phyloP scores from a whole-genome alignment of 2,888 invertebrate genomes.

The Pandemis cinnamomeana region DNA sequence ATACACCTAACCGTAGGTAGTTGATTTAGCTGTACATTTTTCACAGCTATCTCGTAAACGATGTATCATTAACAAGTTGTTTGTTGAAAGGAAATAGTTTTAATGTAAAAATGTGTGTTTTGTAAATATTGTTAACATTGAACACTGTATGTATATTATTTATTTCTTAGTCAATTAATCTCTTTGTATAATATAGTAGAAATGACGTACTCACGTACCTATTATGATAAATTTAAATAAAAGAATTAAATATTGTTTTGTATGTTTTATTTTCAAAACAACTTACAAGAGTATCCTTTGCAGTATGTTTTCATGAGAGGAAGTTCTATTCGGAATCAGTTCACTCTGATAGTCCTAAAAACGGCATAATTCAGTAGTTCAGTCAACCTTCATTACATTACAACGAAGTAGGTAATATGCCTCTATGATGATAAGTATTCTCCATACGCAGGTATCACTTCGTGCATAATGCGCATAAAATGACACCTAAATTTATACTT shows the following conservation, averaged over 20 bases:
- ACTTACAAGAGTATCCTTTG: not conserved
- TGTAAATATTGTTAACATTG: slow-evolving; percentile 70
- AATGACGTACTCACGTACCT: slow-evolving; percentile 66
- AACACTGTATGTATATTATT: slow-evolving; percentile 71
- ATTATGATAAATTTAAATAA: slow-evolving; percentile 52
- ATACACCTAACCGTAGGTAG: not conserved
- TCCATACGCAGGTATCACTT: too few relatives aligned
- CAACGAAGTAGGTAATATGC: too few relatives aligned
- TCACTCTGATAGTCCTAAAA: too few relatives aligned
- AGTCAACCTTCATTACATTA: too few relatives aligned
- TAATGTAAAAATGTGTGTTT: slow-evolving; percentile 38
- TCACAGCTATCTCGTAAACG: slow-evolving; percentile 6
- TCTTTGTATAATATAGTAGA: slow-evolving; percentile 63
- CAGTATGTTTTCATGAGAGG: not conserved
- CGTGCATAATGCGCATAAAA: too few relatives aligned
- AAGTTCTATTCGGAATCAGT: too few relatives aligned
- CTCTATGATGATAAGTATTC: too few relatives aligned
- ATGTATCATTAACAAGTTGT: slow-evolving; percentile 21
- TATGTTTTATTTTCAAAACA: not conserved
- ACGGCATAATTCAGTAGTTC: too few relatives aligned
- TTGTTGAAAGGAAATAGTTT: slow-evolving; percentile 30
- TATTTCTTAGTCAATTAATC: slow-evolving; percentile 68
- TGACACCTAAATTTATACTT: too few relatives aligned
- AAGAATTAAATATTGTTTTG: slow-evolving; percentile 24
- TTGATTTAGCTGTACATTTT: slow-evolving; percentile 10